Conservation (phyloP, 2,888 invertebrate species). For the Iselma pallidipennis region DNA sequence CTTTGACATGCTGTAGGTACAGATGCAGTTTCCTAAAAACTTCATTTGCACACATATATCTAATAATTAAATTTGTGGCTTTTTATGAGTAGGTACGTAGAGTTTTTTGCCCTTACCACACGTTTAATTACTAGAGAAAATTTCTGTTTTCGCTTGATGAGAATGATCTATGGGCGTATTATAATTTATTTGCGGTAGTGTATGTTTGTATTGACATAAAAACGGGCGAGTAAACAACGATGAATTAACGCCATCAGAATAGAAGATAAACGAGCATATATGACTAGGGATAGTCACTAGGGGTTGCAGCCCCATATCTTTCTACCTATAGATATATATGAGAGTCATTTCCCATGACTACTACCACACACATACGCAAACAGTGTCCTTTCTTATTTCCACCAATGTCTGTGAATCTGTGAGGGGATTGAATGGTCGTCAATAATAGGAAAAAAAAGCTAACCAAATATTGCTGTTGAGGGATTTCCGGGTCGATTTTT, state of each 20-base stretch:
- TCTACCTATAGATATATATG: background rate
- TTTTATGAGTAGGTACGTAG: too few relatives aligned
- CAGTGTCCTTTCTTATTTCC: background rate
- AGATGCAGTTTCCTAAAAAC: conserved; percentile 12
- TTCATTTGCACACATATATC: conserved; percentile 17
- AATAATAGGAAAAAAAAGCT: conserved; percentile 2
- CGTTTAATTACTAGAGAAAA: too few relatives aligned
- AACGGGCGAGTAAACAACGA: background rate
- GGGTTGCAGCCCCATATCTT: background rate
- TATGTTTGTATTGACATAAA: background rate
- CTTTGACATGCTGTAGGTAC: conserved; percentile 14
- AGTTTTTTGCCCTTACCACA: too few relatives aligned
- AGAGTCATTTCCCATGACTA: background rate
- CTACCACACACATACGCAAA: background rate
- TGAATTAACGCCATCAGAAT: background rate
- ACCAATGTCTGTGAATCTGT: background rate
- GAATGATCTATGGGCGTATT: too few relatives aligned
- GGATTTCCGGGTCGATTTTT: conserved; percentile 41
- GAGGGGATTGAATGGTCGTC: conserved; percentile 18
- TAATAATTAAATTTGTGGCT: too few relatives aligned
- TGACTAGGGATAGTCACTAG: background rate
- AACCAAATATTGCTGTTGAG: conserved; percentile 37
- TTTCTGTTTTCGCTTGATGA: too few relatives aligned
- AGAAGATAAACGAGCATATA: background rate
- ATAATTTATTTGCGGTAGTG: background rate